Evolutionary conservation across 2,113 vertebrate species (phyloP).

Genomic region (Chaetura pelagica): DNA sequence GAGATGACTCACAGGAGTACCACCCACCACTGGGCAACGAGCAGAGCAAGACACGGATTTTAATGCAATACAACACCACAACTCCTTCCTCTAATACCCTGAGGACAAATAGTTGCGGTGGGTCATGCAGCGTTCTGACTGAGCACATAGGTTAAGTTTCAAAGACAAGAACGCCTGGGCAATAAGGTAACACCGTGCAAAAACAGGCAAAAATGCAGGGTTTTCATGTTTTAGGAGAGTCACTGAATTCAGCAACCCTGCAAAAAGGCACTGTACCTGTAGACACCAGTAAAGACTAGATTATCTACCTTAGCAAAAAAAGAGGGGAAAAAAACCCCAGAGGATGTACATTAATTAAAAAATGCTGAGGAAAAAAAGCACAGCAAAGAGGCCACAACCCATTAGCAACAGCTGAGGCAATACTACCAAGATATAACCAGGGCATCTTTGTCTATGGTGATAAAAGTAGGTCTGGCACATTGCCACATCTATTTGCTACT

Average conservation of each 20-base stretch:
- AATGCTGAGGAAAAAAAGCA: not conserved
- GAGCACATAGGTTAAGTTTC: constrained; percentile 14
- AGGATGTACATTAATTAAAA: not conserved
- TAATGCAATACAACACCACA: constrained; percentile 36
- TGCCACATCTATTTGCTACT: not conserved
- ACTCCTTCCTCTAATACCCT: constrained; percentile 2
- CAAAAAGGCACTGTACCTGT: not conserved
- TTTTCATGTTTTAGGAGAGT: not conserved
- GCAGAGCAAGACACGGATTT: constrained; percentile 44
- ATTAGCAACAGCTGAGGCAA: not conserved
- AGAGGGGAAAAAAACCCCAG: fast-evolving
- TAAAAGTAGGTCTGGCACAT: not conserved
- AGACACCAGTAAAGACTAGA: not conserved
- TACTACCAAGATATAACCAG: not conserved
- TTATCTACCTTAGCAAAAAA: not conserved
- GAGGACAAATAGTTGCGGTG: not conserved
- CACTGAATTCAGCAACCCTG: not conserved
- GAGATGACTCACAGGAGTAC: constrained; percentile 53
- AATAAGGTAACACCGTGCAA: not conserved
- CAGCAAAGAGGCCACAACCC: not conserved
- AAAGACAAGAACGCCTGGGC: constrained; percentile 30
- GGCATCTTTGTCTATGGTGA: not conserved
- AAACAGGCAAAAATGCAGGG: not conserved
- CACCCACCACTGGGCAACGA: constrained; percentile 3
- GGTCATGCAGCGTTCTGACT: not conserved